A percentile compares a stretch with the other conserved stretches of the same genome.
phyloP scores from a whole-genome alignment of 2,113 vertebrate species.

The Lepus europaeus region DNA sequence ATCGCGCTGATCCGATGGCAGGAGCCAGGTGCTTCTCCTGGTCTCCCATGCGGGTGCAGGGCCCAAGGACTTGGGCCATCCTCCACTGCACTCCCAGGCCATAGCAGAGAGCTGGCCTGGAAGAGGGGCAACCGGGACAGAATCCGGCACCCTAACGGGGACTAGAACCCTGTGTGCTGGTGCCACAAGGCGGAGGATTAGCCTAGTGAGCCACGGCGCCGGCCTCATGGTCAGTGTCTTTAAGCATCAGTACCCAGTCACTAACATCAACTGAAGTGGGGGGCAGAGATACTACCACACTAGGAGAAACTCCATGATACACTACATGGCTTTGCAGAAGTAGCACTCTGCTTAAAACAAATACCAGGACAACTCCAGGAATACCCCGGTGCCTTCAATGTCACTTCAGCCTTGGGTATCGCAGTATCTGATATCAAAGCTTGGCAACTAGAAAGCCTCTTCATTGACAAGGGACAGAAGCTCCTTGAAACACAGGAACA shows the following conservation, averaged over 20 bases:
- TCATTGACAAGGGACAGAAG: conserved; percentile 40
- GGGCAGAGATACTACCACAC: conserved; percentile 26
- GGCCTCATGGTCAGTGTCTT: conserved; percentile 16
- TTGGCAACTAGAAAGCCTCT: not conserved
- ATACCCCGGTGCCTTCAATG: not conserved
- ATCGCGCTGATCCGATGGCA: no score
- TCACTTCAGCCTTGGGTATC: not conserved
- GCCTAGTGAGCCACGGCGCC: no score
- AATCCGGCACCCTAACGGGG: no score
- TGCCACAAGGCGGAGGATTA: no score
- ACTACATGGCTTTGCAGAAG: not conserved
- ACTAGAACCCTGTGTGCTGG: no score
- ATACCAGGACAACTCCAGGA: not conserved
- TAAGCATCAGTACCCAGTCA: conserved; percentile 26
- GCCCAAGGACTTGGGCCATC: no score
- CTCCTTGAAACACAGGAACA: conserved; percentile 57
- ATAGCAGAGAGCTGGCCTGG: no score
- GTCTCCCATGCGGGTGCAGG: no score
- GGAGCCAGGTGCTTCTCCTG: no score
- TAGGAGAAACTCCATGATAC: not conserved
- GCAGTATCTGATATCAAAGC: not conserved
- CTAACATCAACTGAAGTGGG: not conserved
- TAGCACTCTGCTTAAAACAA: conserved; percentile 58
- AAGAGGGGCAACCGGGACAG: no score
- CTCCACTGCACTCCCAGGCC: no score